These are phyloP conservation scores for Ptychobarbus kaznakovi DNA, from an alignment of 2,797 vertebrate species.

Conservation along the genomic window DNA sequence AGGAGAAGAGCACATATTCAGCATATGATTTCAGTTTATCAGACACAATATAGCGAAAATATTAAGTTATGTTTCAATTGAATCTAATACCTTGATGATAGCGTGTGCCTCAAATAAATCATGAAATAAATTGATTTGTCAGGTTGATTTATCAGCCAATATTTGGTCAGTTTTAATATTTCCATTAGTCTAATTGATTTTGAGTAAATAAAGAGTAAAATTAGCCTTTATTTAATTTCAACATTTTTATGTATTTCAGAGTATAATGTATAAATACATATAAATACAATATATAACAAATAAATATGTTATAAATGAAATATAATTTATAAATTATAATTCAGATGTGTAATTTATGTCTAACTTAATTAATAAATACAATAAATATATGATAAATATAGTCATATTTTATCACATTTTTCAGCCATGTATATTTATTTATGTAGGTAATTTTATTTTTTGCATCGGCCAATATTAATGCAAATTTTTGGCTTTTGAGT, in stretches of 20 bases:
- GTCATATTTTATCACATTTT: background rate
- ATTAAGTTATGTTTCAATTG: background rate
- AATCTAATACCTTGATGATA: background rate
- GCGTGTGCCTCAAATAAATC: background rate
- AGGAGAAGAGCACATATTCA: background rate
- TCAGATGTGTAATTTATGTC: background rate
- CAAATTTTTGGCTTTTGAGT: background rate
- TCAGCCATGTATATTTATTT: background rate
- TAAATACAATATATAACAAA: background rate
- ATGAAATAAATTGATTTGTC: background rate
- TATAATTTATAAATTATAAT: background rate
- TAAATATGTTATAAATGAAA: background rate
- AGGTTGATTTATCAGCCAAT: background rate
- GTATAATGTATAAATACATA: background rate
- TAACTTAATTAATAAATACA: background rate
- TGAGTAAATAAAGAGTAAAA: background rate
- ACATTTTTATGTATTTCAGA: background rate
- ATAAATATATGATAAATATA: background rate
- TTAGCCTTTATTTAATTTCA: background rate
- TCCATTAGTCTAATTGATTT: background rate
- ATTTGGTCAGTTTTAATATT: background rate
- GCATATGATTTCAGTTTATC: background rate
- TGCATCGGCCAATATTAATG: background rate
- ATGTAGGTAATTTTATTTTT: background rate
- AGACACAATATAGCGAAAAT: slow-evolving; percentile 41